These are phyloP conservation scores for Bombus turneri DNA, from an alignment of 1,140 invertebrate species.

Conservation along the genomic window DNA sequence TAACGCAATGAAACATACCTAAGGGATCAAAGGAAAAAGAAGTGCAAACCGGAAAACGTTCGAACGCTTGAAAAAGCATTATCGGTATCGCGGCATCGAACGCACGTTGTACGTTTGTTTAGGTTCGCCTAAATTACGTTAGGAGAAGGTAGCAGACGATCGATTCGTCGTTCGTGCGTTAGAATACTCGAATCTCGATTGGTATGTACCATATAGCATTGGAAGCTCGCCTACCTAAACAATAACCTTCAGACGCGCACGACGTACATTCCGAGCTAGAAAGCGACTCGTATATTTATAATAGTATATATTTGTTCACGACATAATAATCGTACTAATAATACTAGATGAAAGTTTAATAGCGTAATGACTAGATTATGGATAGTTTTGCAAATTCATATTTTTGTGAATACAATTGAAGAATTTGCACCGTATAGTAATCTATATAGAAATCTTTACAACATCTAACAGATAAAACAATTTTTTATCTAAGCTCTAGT, in stretches of 20 bases:
- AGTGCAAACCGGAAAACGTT: neutral
- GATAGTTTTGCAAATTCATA: no score
- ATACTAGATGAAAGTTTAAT: neutral
- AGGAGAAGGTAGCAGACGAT: neutral
- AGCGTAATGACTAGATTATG: no score
- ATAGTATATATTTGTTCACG: neutral
- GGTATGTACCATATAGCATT: no score
- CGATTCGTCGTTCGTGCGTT: neutral
- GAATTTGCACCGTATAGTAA: no score
- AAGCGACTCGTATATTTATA: neutral
- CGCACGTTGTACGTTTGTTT: neutral
- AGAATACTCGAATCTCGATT: neutral
- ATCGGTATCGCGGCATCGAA: neutral
- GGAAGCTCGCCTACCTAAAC: neutral
- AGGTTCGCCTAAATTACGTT: neutral
- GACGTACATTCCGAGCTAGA: neutral
- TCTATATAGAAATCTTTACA: no score
- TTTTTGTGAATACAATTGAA: no score
- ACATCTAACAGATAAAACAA: neutral
- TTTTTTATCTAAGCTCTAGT: neutral
- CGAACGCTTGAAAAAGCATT: neutral
- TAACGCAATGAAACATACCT: neutral
- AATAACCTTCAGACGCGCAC: neutral
- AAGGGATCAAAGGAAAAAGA: neutral
- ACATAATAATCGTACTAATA: neutral